Evolutionary conservation across 2,797 vertebrate species (phyloP), one percentile per base, ranked within the genome.

Genomic region (Odontamblyopus rebecca): DNA sequence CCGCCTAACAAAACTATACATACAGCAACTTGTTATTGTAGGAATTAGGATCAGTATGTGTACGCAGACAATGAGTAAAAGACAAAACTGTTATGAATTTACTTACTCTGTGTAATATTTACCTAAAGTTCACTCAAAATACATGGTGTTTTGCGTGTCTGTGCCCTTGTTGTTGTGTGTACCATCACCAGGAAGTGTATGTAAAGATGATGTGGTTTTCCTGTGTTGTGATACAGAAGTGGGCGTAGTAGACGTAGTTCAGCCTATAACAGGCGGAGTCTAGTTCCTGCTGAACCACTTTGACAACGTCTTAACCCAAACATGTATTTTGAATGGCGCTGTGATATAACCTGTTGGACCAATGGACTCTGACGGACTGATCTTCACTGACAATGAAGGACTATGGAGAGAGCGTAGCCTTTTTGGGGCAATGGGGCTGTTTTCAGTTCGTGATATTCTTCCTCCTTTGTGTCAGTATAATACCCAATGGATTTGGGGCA

Each of bases 391-490:
- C n/a, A 1, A 87, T 83, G 95, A 88, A 69, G 0, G 84, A 91
- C 80, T 96, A 95, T 77, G 93, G 91, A 0, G 89, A 82, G 15
- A 67, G 56, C 0, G 85, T 86, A 1, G 89, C 92, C 0, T 95
- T 96, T 75, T 78, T 96, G 77, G 94, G 94, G 13, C 88, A 94
- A 4, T 95, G 92, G 90, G 95, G 95, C 18, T 90, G 69, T 41
- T 96, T 95, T 84, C 95, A 96, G 81, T 85, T 91, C 6, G 72
- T 90, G 16, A 41, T 95, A n/a, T 96, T 97, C 82, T 92, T 96
- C 57, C 87, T 96, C 19, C 93, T 96, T 67, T 94, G 93, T 67
- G 85, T 89, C 83, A 94, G 94, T 77, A 94, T 93, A 77, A 68
- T 96, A 27, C 95, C 95, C 57, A 96, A 96, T 18, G 95, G 95